phyloP scores from a whole-genome alignment of 2,888 invertebrate species.

The Cynaeus angustus region DNA sequence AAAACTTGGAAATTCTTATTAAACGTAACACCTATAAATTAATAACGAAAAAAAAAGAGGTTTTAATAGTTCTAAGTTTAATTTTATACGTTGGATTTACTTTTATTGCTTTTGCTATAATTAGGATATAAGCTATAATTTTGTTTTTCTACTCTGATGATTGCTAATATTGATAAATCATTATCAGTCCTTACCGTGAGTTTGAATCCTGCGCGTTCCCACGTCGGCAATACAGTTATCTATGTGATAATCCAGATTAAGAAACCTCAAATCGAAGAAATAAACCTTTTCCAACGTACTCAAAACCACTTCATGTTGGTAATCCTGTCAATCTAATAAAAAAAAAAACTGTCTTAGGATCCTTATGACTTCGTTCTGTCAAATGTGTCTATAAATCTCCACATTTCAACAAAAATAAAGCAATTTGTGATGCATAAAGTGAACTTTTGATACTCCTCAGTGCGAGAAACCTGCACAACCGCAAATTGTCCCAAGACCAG shows the following conservation, averaged over 20 bases:
- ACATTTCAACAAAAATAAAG: conserved; percentile 53
- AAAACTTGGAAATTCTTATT: no score
- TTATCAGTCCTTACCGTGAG: not conserved
- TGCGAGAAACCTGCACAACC: conserved; percentile 30
- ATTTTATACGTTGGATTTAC: not conserved
- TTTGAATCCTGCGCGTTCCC: conserved; percentile 5
- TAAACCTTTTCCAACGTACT: conserved; percentile 13
- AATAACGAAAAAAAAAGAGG: no score
- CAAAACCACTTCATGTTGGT: conserved; percentile 21
- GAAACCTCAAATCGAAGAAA: conserved; percentile 17
- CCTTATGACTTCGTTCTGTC: conserved; percentile 53
- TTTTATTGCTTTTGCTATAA: not conserved
- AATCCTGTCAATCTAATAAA: conserved; percentile 21
- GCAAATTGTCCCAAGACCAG: conserved; percentile 30
- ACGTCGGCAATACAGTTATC: conserved; percentile 11
- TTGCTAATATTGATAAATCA: not conserved
- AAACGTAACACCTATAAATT: no score
- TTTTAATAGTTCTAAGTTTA: no score
- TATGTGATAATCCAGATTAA: conserved; percentile 7
- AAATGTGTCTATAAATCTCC: conserved; percentile 53
- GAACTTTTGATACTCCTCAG: conserved; percentile 52
- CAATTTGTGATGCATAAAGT: conserved; percentile 60
- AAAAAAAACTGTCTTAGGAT: conserved; percentile 27
- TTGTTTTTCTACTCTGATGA: not conserved
- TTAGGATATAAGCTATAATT: not conserved